Evolutionary conservation across 2,797 vertebrate genomes (phyloP), one percentile per base, ranked within the genome.

Genomic region (Rhabdophis nuchalis): DNA sequence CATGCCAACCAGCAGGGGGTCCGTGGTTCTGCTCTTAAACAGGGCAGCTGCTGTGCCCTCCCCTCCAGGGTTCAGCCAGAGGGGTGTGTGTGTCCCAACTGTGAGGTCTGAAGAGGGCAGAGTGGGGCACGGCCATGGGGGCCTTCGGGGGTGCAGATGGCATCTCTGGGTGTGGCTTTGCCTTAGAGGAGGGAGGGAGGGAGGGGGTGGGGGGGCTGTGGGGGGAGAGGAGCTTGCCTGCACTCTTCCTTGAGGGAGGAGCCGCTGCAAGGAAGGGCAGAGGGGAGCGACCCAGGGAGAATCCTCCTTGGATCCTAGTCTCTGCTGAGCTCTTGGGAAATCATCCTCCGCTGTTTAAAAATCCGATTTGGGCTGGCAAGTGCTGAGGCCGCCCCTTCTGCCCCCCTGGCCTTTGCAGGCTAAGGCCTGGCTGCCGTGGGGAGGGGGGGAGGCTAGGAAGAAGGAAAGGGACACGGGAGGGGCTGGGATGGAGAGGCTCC

Each of bases 1-100:
- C 5, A 4, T 86, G 12, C 86, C 23, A 72, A 50, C 57, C 1
- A 36, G 13, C 29, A 27, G 10, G 20, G 20, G 18, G 1, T 54
- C 60, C 2, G 27, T 36, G 11, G 16, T 9, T 77, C 68, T 32
- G 18, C 29, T 58, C 29, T 88, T 85, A 88, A n/a, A 93, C 88
- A 57, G 20, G 89, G 32, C n/a, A n/a, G n/a, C n/a, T n/a, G n/a
- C n/a, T n/a, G n/a, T n/a, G n/a, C 92, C 93, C 61, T 25, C 87
- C 89, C 20, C 91, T 94, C 64, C 2, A 16, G 92, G 91, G 93
- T 90, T 50, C 25, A 88, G n/a, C 25, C 61, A 68, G 93, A 89
- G 25, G 90, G 92, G 93, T n/a, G n/a, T n/a, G n/a, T n/a, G 68
- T n/a, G 61, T 14, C 29, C 6, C 29, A 32, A n/a, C 13, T 6